Base-by-base conservation (phyloP, 2,797 vertebrate genomes). In the Sebastes hubbsi region DNA sequence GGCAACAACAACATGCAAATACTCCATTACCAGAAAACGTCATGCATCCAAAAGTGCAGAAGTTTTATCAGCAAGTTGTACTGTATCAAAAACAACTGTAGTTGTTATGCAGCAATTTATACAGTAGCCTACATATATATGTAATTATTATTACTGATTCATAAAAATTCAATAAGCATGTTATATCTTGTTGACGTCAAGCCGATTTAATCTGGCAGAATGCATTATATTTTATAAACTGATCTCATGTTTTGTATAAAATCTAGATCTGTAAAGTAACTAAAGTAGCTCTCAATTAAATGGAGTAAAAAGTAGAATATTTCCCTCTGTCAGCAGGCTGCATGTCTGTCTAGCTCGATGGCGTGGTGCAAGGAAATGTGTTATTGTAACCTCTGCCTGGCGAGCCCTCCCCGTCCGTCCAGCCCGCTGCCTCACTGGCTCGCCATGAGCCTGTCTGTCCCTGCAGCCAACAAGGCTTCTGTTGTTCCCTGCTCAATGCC, bases 381-480 rank as follows among this genome's bases (percentile, higher is more conserved):
- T 94, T 94, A 81, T 92, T 91, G 83, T 94, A 94, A 91, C 91
- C 89, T 93, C 88, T 89, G 90, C 90, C 88, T 89, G 46, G 90
- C 86, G 73, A 88, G 78, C 88, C 56, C 84, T 78, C 90, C 88
- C 87, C 71, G 49, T 75, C 82, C 75, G 49, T 84, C 78, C 86
- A 76, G 80, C 80, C 82, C 52, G 69, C 92, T 91, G 93, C 94
- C 93, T 93, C 91, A 86, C 93, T 94, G 93, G 88, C 93, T 93
- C 83, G 79, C 91, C 90, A 80, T 69, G 76, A 87, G 83, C 85
- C 89, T 76, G 86, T 88, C 87, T 90, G 90, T 89, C 87, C 83
- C 78, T 42, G 84, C 82, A 93, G 92, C 90, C 91, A 91, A 96
- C 95, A 96, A 94, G 92, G 93, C 92, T 85, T 72, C 89, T 90